Evolutionary conservation across 1,140 invertebrate species (phyloP), one percentile per base, ranked within the genome.

Genomic region (Amphibalanus amphitrite): DNA sequence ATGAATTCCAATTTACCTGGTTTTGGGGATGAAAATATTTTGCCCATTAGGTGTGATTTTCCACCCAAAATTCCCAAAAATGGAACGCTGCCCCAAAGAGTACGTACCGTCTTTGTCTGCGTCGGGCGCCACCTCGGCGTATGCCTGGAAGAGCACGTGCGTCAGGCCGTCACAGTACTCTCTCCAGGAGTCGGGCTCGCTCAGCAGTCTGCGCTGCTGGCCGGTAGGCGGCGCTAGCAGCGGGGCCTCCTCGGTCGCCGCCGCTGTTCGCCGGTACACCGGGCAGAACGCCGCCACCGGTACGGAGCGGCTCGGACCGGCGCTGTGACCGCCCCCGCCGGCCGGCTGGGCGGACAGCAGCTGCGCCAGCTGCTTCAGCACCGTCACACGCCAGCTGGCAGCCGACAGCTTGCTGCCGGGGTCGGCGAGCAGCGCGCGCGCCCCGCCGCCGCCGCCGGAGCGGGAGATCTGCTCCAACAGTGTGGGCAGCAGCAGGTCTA

Each of bases 381-480:
- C 47, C 1, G 47, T 59, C 13, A 59, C 47, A 1, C 47, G 47
- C 47, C 47, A 59, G 47, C 13, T 23, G 47, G 47, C 47, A 1
- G 47, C 47, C 6, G 47, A 59, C 47, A 59, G 47, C 47, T 20
- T 13, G 47, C 17, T 59, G 47, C 47, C 17, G 47, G 47, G 47
- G 47, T 59, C 47, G 20, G 47, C 47, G 6, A 59, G 47, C 20
- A 59, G 47, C 6, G 47, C 47, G 13, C 47, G 47, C 33, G 33
- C 33, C 10, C 47, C 47, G 26, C 59, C 29, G 29, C 20, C 15
- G 30, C 69, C 72, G n/a, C 70, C 29, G 28, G 29, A 29, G n/a
- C 71, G 70, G 64, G 80, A 80, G 70, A 93, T 91, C 82, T 92
- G 86, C 73, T 89, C 86, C 15, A 92, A 81, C 77, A 92, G 91